phyloP scores from a whole-genome alignment of 2,888 invertebrate species.

The Nomada goodeniana region DNA sequence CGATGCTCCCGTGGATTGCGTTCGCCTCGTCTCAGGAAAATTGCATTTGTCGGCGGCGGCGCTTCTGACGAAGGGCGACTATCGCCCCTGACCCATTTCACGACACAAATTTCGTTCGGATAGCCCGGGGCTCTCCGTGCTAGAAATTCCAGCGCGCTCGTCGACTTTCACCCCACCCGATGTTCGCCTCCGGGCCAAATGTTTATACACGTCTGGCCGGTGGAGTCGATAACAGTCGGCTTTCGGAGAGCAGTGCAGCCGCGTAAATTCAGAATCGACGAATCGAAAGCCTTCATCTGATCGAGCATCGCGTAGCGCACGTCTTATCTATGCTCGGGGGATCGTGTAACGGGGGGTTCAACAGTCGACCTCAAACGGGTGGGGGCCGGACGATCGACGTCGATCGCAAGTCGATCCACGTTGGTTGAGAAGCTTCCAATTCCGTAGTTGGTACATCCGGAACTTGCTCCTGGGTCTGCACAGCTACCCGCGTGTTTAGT shows the following conservation, averaged over 20 bases:
- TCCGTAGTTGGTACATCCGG: constrained; percentile 29
- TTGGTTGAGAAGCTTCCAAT: constrained; percentile 32
- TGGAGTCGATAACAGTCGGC: constrained; percentile 13
- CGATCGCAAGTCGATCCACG: constrained; percentile 23
- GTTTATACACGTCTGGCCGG: constrained; percentile 73
- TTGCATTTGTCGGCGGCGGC: constrained; percentile 64
- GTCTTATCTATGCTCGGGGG: constrained; percentile 30
- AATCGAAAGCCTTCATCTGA: constrained; percentile 16
- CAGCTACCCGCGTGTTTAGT: constrained; percentile 10
- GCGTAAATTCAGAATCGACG: constrained; percentile 19
- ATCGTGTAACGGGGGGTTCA: constrained; percentile 24
- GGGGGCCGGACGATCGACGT: too few relatives aligned
- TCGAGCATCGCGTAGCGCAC: constrained; percentile 24
- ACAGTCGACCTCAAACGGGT: background rate
- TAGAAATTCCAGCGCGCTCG: constrained; percentile 75
- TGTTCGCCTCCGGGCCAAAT: constrained; percentile 71
- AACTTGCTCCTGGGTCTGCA: constrained; percentile 3
- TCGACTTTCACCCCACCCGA: constrained; percentile 63
- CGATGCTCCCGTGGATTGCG: constrained; percentile 39
- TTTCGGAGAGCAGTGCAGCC: background rate
- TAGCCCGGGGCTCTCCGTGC: constrained; percentile 69
- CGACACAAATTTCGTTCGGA: constrained; percentile 76
- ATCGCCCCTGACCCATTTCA: constrained; percentile 78
- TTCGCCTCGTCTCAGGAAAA: constrained; percentile 58
- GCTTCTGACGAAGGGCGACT: constrained; percentile 40